Conservation (phyloP, 2,888 invertebrate species). For the Eurytoma adleriae region DNA sequence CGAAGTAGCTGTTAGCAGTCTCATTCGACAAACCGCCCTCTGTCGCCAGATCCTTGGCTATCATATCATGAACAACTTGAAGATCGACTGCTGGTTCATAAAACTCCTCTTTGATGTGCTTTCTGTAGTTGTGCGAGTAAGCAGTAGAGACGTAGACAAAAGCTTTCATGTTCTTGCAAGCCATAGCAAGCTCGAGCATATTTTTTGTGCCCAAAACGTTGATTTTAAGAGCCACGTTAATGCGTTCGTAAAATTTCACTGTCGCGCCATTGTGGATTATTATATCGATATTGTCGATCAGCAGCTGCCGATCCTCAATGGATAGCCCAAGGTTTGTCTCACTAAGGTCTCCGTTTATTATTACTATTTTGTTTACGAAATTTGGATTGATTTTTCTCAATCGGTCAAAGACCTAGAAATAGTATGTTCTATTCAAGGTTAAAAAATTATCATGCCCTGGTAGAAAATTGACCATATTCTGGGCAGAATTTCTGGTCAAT, state of each 20-base stretch:
- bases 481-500: too few relatives aligned
- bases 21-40: constrained; percentile 61
- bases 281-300: constrained; percentile 62
- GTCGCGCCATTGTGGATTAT: constrained; percentile 65
- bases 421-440: constrained; percentile 6
- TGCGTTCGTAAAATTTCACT: constrained; percentile 59
- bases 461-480: too few relatives aligned
- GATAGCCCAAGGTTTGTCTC: constrained; percentile 60
- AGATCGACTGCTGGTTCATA: too few relatives aligned
- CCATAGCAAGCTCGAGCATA: too few relatives aligned
- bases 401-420: constrained; percentile 63
- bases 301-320: constrained; percentile 53
- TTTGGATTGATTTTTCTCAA: constrained; percentile 59
- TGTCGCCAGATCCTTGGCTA: constrained; percentile 63
- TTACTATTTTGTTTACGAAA: constrained; percentile 59
- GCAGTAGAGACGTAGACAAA: too few relatives aligned
- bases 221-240: too few relatives aligned
- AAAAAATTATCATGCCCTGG: too few relatives aligned
- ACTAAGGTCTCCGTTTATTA: constrained; percentile 61
- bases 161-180: too few relatives aligned
- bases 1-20: constrained; percentile 54
- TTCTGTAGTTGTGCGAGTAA: too few relatives aligned
- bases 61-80: too few relatives aligned
- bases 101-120: too few relatives aligned
- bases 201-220: too few relatives aligned